Conservation (phyloP, 2,797 vertebrate genomes). For the Cyclopterus lumpus region DNA sequence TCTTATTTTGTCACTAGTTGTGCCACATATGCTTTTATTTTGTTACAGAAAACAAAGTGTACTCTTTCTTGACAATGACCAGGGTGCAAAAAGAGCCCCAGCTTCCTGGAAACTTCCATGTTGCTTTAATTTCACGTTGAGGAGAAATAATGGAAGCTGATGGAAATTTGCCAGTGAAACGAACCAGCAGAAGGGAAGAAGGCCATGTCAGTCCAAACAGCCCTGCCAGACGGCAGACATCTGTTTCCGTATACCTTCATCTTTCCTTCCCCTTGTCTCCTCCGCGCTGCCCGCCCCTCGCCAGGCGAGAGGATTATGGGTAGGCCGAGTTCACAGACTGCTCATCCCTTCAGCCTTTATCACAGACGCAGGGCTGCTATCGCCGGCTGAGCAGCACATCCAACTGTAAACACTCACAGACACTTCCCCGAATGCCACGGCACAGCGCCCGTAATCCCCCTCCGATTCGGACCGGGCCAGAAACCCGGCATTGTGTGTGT, state of each 20-base stretch:
- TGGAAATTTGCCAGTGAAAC: constrained; percentile 46
- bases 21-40: background rate
- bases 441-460: constrained; percentile 59
- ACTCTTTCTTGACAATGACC: background rate
- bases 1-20: background rate
- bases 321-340: constrained; percentile 52
- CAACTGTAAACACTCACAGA: constrained; percentile 46
- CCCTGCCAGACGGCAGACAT: constrained; percentile 67
- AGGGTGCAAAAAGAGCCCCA: background rate
- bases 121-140: background rate
- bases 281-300: constrained; percentile 2
- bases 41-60: background rate
- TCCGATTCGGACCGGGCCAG: constrained; percentile 28
- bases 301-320: constrained; percentile 63
- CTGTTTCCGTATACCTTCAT: constrained; percentile 51
- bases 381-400: constrained; percentile 61
- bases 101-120: background rate
- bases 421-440: constrained; percentile 45
- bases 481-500: constrained; percentile 49
- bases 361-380: constrained; percentile 55
- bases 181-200: constrained; percentile 5
- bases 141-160: constrained; percentile 10
- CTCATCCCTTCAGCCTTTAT: constrained; percentile 61
- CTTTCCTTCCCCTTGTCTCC: constrained; percentile 1
- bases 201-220: constrained; percentile 32